phyloP scores from a whole-genome alignment of 2,888 invertebrate genomes.

The Tanaodytes sp. region DNA sequence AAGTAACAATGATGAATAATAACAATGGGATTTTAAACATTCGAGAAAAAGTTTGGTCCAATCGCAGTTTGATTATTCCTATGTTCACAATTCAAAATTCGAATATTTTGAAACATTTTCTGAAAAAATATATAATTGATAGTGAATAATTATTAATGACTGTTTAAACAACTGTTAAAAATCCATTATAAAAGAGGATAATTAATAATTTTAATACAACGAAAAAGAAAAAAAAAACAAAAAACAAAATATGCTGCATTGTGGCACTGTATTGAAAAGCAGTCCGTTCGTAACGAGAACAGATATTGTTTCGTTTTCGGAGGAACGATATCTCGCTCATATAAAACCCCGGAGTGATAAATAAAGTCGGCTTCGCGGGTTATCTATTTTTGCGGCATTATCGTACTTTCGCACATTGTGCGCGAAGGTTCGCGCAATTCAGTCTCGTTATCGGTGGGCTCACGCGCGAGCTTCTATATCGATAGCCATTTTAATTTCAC shows the following conservation, averaged over 20 bases:
- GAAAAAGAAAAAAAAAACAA: neutral
- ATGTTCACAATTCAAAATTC: no score
- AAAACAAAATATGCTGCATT: no score
- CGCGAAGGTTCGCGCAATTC: slow-evolving; percentile 39
- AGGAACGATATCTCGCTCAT: slow-evolving; percentile 41
- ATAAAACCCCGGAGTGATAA: slow-evolving; percentile 37
- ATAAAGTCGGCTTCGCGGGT: slow-evolving; percentile 44
- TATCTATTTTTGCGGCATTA: slow-evolving; percentile 43
- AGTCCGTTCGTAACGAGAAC: slow-evolving; percentile 34
- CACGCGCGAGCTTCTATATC: slow-evolving; percentile 16
- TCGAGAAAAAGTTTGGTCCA: no score
- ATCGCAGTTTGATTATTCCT: no score
- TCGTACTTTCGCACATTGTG: slow-evolving; percentile 38
- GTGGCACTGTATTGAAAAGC: slow-evolving; percentile 32
- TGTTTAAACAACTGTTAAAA: no score
- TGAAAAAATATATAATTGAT: no score
- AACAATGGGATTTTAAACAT: no score
- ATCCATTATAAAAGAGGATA: no score
- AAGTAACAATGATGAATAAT: no score
- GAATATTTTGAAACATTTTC: no score
- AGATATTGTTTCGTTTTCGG: slow-evolving; percentile 41
- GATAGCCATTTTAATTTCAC: slow-evolving; percentile 48
- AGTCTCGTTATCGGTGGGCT: slow-evolving; percentile 23
- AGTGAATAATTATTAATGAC: no score
- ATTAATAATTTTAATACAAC: no score